Evolutionary conservation across 1,140 invertebrate species (phyloP).

Genomic region (Ruditapes philippinarum): DNA sequence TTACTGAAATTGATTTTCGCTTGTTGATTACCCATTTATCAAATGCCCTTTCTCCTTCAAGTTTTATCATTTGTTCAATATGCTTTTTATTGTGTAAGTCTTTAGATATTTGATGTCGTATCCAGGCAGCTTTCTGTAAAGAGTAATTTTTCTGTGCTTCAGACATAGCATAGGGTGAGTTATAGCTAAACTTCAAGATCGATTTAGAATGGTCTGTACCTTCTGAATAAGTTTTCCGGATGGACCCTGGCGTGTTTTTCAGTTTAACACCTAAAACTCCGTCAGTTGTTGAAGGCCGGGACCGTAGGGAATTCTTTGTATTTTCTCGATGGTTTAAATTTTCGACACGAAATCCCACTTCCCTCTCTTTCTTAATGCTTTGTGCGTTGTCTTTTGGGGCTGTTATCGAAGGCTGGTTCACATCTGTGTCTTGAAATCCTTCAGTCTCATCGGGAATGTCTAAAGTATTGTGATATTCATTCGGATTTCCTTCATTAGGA

Average conservation of each 20-base stretch:
- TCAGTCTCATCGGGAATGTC: not conserved
- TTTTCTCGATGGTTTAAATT: not conserved
- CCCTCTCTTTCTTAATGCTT: not conserved
- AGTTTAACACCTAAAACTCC: not conserved
- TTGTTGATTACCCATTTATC: constrained; percentile 36
- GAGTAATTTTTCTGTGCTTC: constrained; percentile 15
- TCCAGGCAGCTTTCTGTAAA: not conserved
- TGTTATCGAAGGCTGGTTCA: not conserved
- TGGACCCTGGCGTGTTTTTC: not conserved
- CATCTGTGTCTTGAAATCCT: not conserved
- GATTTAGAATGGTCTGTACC: not conserved
- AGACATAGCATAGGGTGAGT: constrained; percentile 49
- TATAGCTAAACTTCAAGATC: not conserved
- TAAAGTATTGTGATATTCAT: not conserved
- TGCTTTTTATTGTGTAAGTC: not conserved
- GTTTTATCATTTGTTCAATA: constrained; percentile 10
- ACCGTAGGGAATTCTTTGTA: not conserved
- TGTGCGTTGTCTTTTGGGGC: not conserved
- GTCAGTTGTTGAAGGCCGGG: not conserved
- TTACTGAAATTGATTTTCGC: not conserved
- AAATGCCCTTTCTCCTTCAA: constrained; percentile 43
- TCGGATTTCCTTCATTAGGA: constrained; percentile 45
- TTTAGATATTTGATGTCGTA: not conserved
- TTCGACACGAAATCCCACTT: not conserved
- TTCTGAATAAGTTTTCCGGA: constrained; percentile 27